phyloP scores from a whole-genome alignment of 35 echinoderm and acorn worm genomes.

The Chiridota heheva region DNA sequence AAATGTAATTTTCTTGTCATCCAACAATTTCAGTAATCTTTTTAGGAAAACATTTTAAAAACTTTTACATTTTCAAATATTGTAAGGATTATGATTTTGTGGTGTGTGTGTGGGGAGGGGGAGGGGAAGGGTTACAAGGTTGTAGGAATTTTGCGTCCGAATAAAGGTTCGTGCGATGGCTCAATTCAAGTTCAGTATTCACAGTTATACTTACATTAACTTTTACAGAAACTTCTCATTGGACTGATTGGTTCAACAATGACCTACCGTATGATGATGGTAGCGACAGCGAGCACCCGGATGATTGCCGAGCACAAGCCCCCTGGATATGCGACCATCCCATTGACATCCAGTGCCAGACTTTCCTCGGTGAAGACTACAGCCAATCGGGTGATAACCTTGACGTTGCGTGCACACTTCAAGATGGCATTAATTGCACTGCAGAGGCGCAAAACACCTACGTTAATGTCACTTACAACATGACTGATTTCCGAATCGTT shows the following conservation, averaged over 20 bases:
- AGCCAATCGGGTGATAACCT: slow-evolving; percentile 41
- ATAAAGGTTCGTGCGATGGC: too few relatives aligned
- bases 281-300: slow-evolving; percentile 40
- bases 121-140: too few relatives aligned
- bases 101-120: too few relatives aligned
- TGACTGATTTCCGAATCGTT: slow-evolving; percentile 43
- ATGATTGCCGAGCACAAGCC: slow-evolving; percentile 17
- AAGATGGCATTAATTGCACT: slow-evolving; percentile 64
- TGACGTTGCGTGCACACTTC: slow-evolving; percentile 37
- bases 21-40: too few relatives aligned
- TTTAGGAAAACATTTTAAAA: too few relatives aligned
- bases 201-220: not conserved
- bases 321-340: slow-evolving; percentile 68
- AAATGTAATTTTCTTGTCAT: too few relatives aligned
- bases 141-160: too few relatives aligned
- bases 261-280: slow-evolving; percentile 39
- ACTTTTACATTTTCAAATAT: too few relatives aligned
- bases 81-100: too few relatives aligned
- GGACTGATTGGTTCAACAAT: slow-evolving; percentile 62
- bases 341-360: slow-evolving; percentile 51
- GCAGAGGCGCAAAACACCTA: slow-evolving; percentile 29
- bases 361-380: not conserved
- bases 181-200: too few relatives aligned
- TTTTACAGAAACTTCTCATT: slow-evolving; percentile 41
- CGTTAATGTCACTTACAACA: slow-evolving; percentile 56